A percentile compares a stretch with the other conserved stretches of the same genome.
Evolutionary conservation across 30 jellyfish, hydroid and myxozoan species (phyloP).

Genomic region (Aurelia aurita complex sp. Pacific): DNA sequence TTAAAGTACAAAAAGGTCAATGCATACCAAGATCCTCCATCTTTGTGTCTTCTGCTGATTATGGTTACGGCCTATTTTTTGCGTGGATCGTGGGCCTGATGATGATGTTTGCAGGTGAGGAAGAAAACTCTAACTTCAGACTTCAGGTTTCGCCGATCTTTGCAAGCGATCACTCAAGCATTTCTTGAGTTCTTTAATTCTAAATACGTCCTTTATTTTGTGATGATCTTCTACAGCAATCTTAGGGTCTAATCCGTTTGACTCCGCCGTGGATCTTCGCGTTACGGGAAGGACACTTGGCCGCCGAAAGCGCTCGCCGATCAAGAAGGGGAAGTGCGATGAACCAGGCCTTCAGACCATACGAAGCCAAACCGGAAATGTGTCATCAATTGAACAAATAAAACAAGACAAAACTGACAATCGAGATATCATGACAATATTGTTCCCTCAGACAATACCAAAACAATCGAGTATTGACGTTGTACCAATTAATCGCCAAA

Average conservation of each 20-base stretch:
- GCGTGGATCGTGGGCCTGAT: background rate
- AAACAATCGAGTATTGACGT: background rate
- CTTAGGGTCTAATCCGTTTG: background rate
- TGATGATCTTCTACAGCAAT: background rate
- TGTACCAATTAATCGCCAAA: too few relatives aligned
- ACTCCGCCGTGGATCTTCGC: too few relatives aligned
- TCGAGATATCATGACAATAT: too few relatives aligned
- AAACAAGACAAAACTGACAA: background rate
- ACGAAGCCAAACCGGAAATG: conserved; percentile 42
- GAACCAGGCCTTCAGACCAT: background rate
- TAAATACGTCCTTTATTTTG: background rate
- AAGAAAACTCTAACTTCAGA: background rate
- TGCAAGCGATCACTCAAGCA: too few relatives aligned
- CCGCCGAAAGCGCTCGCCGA: too few relatives aligned
- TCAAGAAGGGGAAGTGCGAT: conserved; percentile 40
- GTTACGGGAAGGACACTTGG: too few relatives aligned
- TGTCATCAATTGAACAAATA: conserved; percentile 25
- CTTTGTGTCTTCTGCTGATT: background rate
- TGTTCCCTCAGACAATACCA: too few relatives aligned
- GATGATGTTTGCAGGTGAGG: too few relatives aligned
- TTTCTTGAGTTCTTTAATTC: too few relatives aligned
- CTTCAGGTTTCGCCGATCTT: background rate
- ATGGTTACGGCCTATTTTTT: background rate
- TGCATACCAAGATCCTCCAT: conserved; percentile 58
- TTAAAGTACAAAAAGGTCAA: background rate